phyloP scores from a whole-genome alignment of 2,797 vertebrate genomes.

The Simalia tracyae region DNA sequence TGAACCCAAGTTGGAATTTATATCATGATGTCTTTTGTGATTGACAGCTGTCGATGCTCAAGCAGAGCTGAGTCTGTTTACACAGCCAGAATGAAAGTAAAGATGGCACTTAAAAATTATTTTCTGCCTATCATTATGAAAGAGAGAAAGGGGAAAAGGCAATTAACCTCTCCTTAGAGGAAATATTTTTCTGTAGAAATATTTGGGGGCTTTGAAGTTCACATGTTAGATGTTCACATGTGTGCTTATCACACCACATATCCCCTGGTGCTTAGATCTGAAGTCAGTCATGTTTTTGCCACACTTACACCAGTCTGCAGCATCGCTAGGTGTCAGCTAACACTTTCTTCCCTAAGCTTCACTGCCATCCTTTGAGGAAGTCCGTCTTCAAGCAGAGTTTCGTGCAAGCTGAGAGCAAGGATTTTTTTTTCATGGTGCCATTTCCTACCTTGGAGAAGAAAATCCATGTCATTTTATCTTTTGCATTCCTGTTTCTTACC shows the following conservation, averaged over 20 bases:
- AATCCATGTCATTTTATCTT: conserved; percentile 24
- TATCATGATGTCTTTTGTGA: conserved; percentile 44
- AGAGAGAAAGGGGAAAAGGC: conserved; percentile 16
- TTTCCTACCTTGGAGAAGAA: conserved; percentile 52
- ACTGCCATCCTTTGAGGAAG: background rate
- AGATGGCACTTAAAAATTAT: conserved; percentile 2
- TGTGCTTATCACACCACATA: background rate
- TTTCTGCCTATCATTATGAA: conserved; percentile 38
- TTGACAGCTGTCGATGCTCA: conserved; percentile 45
- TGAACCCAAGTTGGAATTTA: conserved; percentile 55
- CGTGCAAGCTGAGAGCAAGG: conserved; percentile 38
- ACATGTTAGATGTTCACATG: background rate
- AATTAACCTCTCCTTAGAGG: conserved; percentile 35
- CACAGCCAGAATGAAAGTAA: conserved; percentile 41
- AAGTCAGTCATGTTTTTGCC: background rate
- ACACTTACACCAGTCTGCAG: conserved; percentile 6
- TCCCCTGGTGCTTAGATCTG: background rate
- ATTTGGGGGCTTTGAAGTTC: background rate
- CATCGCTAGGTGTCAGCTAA: conserved; percentile 4
- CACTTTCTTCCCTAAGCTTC: background rate
- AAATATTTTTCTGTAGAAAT: conserved; percentile 32
- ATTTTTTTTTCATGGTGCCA: conserved; percentile 38
- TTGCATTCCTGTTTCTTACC: background rate
- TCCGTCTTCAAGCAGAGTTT: background rate
- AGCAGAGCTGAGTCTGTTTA: conserved; percentile 30